Evolutionary conservation across 1,140 invertebrate genomes (phyloP).

Genomic region (Chlorops oryzae): DNA sequence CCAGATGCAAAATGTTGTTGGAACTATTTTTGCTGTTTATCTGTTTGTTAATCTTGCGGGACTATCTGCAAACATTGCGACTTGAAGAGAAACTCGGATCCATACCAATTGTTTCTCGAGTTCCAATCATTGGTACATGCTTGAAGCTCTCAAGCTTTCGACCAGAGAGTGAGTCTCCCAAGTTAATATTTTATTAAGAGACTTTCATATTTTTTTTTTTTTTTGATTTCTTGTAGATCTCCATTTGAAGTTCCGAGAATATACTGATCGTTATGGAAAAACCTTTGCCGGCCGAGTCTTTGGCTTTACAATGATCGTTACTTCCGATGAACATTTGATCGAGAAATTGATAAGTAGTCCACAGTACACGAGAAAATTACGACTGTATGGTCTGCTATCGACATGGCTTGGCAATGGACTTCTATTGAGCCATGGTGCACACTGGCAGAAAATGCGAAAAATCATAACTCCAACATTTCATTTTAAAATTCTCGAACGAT

Average conservation of each 20-base stretch:
- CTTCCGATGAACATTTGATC: conserved; percentile 45
- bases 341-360: conserved; percentile 30
- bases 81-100: not conserved
- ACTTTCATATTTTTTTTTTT: not conserved
- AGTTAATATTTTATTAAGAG: not conserved
- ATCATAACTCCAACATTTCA: conserved; percentile 75
- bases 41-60: not conserved
- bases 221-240: conserved; percentile 21
- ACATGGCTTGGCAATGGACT: conserved; percentile 63
- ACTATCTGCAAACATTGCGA: not conserved
- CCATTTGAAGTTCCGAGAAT: conserved; percentile 31
- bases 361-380: conserved; percentile 32
- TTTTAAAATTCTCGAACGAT: conserved; percentile 70
- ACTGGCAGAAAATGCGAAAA: conserved; percentile 35
- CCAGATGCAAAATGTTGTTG: not conserved
- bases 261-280: conserved; percentile 39
- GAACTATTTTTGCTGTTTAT: not conserved
- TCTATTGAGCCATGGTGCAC: conserved; percentile 50
- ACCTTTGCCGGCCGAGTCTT: conserved; percentile 56
- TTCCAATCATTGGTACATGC: conserved; percentile 27
- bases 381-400: conserved; percentile 43
- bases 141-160: conserved; percentile 34
- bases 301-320: conserved; percentile 39
- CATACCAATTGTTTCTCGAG: conserved; percentile 28
- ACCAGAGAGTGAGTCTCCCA: conserved; percentile 30